Conservation (phyloP, 2,888 invertebrate genomes). For the Drosophila recens region DNA sequence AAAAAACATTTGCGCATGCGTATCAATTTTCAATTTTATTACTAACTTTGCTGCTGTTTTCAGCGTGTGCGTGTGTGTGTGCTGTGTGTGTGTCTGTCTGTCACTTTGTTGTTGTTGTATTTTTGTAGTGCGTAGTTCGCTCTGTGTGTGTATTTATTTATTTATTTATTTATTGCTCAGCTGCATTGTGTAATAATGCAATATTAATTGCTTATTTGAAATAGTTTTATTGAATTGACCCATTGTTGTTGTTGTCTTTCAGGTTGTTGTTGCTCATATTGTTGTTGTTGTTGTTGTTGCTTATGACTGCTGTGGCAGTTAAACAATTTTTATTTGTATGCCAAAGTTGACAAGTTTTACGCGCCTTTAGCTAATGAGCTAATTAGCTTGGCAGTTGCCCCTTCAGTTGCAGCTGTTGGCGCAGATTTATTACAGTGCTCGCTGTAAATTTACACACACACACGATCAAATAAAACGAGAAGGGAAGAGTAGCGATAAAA, state of each 20-base stretch:
- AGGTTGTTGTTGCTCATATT: slow-evolving; percentile 6
- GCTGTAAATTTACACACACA: slow-evolving; percentile 27
- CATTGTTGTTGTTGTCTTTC: slow-evolving; percentile 8
- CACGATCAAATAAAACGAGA: not conserved
- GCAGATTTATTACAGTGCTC: slow-evolving; percentile 41
- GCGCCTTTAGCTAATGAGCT: slow-evolving; percentile 41
- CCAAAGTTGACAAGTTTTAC: slow-evolving; percentile 41
- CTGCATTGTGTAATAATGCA: slow-evolving; percentile 54
- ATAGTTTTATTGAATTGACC: slow-evolving; percentile 30
- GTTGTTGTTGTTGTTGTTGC: slow-evolving; percentile 1
- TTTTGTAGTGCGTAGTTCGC: slow-evolving; percentile 48
- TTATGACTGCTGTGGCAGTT: slow-evolving; percentile 7
- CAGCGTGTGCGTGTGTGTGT: slow-evolving; percentile 35
- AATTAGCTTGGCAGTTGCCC: slow-evolving; percentile 30
- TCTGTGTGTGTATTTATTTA: slow-evolving; percentile 22
- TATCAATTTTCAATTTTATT: slow-evolving; percentile 52
- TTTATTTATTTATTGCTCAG: slow-evolving; percentile 45
- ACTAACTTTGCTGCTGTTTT: not conserved
- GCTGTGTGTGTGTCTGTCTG: slow-evolving; percentile 11
- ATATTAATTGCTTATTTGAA: slow-evolving; percentile 58
- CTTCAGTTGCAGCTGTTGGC: slow-evolving; percentile 20
- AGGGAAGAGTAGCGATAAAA: not conserved
- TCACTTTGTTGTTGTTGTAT: slow-evolving; percentile 10
- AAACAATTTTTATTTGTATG: slow-evolving; percentile 42
- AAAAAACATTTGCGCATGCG: slow-evolving; percentile 67